Base-by-base conservation (phyloP, 1,140 invertebrate genomes). In the Chymomyza costata region DNA sequence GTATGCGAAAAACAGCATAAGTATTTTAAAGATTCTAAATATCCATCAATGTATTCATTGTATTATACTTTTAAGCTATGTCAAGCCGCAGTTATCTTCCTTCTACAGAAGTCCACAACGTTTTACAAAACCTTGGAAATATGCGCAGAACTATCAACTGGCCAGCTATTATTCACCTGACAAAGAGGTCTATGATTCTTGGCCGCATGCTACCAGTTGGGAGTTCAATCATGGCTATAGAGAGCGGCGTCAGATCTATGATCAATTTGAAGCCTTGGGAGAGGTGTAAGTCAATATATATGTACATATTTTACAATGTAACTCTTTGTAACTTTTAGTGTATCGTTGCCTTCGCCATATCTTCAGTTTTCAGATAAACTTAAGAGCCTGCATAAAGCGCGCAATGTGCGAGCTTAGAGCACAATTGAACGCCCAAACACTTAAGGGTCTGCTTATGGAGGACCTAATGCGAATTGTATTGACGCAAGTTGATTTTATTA, bases 221-320 rank as follows among this genome's bases (percentile, higher is more conserved):
- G 80, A 71, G 25, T 14, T 70, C 11, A 50, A 76, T 60, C 71
- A 66, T 13, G 65, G 31, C 1, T 76, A 76, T 6, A 54, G 71
- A 18, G 71, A 76, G 32, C 47, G 71, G 11, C 48, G 71, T 0
- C 62, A 54, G 13, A 55, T 76, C n/a, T 76, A 58, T 16, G 71
- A 78, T 40, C 71, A 71, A 37, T 25, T 76, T 10, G 71, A 78
- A 16, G 57, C 62, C 7, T 53, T 76, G 67, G 71, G 71, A 32
- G 55, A 56, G 25, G 51, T 71, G 71, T 76, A 64, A 35, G 32
- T 15, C 11, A 16, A 15, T n/a, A n/a, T n/a, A n/a, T n/a, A n/a
- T n/a, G n/a, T n/a, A n/a, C n/a, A n/a, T n/a, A n/a, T n/a, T n/a
- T n/a, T n/a, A 18, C 0, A 15, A 38, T 8, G n/a, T 7, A 10